Evolutionary conservation across 2,888 invertebrate species (phyloP).

Genomic region (Pegoplata infirma): DNA sequence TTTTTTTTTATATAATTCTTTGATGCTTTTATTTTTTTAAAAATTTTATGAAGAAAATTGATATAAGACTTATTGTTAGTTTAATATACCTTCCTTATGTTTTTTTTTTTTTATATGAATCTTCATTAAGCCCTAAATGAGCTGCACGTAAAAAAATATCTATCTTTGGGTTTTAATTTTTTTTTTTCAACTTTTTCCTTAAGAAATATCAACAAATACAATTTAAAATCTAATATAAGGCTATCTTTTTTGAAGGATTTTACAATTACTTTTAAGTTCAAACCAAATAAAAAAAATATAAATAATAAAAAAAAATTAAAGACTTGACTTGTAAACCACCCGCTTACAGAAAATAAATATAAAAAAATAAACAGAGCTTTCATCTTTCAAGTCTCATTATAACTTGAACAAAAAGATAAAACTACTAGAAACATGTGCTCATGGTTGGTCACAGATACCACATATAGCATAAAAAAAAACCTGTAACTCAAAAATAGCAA

Average conservation of each 20-base stretch:
- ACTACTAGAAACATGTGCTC: neutral
- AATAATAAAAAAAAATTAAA: constrained; percentile 10
- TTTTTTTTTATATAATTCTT: too few relatives aligned
- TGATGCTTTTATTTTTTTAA: too few relatives aligned
- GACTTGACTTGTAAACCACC: constrained; percentile 48
- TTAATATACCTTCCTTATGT: too few relatives aligned
- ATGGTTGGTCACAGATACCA: neutral
- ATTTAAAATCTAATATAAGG: constrained; percentile 41
- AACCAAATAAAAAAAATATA: constrained; percentile 25
- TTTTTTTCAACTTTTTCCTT: constrained; percentile 11
- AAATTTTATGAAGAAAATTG: too few relatives aligned
- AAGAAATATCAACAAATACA: constrained; percentile 2
- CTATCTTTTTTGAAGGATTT: constrained; percentile 55
- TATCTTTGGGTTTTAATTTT: too few relatives aligned
- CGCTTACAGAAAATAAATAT: constrained; percentile 52
- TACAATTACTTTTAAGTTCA: constrained; percentile 43
- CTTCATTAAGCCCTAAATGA: too few relatives aligned
- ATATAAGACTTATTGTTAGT: too few relatives aligned
- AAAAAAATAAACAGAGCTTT: constrained; percentile 44
- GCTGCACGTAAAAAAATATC: too few relatives aligned
- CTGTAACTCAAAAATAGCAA: constrained; percentile 46
- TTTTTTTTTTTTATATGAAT: too few relatives aligned
- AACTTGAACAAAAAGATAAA: constrained; percentile 40
- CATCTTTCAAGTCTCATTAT: constrained; percentile 59
- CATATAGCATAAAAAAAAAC: neutral